phyloP scores from a whole-genome alignment of 2,113 vertebrate species.

The Taurulus bubalis region DNA sequence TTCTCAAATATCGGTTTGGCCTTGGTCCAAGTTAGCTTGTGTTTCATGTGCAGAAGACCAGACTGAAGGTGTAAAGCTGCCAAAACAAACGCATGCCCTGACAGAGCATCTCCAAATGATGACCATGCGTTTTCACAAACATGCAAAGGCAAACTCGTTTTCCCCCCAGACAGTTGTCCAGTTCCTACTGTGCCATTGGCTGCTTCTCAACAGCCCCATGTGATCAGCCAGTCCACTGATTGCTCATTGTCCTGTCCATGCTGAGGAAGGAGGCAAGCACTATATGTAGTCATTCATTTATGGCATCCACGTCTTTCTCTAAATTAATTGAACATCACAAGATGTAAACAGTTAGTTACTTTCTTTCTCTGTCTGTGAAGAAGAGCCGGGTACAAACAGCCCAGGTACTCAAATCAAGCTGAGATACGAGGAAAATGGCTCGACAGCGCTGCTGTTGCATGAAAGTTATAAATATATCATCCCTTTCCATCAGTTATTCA shows the following conservation, averaged over 20 bases:
- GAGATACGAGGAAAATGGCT: conserved; percentile 1
- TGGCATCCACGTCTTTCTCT: background rate
- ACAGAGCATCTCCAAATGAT: conserved; percentile 21
- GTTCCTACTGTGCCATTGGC: conserved; percentile 15
- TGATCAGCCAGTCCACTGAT: conserved; percentile 2
- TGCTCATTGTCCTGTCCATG: background rate
- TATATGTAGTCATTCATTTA: background rate
- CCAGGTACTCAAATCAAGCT: conserved; percentile 9
- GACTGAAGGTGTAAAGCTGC: conserved; percentile 18
- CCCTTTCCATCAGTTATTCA: background rate
- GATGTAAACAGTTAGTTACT: background rate
- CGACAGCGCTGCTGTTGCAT: background rate
- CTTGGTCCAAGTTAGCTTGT: conserved; percentile 12
- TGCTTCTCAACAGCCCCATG: conserved; percentile 1
- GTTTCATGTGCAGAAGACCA: conserved; percentile 9
- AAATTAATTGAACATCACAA: background rate
- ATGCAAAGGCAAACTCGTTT: conserved; percentile 24
- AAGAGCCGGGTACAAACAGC: background rate
- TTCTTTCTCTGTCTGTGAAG: background rate
- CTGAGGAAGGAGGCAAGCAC: background rate
- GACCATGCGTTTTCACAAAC: conserved; percentile 7
- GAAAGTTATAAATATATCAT: conserved; percentile 6
- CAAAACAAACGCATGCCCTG: conserved; percentile 13
- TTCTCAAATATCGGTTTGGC: background rate
- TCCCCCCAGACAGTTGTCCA: background rate